Evolutionary conservation across 2,888 invertebrate species (phyloP).

Genomic region (Endotricha flammealis): DNA sequence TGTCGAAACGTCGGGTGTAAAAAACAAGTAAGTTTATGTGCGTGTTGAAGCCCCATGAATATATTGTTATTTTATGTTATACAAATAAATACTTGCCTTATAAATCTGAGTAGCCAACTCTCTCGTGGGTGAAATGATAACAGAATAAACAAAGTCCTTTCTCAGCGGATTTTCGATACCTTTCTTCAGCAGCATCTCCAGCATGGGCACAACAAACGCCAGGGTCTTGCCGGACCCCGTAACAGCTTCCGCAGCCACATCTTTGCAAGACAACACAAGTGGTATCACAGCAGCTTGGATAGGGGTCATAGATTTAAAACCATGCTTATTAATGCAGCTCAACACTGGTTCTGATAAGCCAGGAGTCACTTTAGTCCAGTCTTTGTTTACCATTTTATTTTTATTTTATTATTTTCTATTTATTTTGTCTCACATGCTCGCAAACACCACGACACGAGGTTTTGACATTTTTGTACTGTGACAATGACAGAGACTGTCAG

Average conservation of each 20-base stretch:
- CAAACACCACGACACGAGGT: too few species aligned
- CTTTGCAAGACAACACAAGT: constrained; percentile 91
- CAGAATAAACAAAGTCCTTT: constrained; percentile 88
- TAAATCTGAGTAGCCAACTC: constrained; percentile 95
- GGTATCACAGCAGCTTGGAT: constrained; percentile 93
- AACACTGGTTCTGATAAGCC: constrained; percentile 69
- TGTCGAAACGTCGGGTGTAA: too few species aligned
- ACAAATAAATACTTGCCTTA: constrained; percentile 74
- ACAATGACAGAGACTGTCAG: too few species aligned
- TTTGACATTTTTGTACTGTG: constrained; percentile 3
- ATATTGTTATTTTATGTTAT: too few species aligned
- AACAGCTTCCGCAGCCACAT: constrained; percentile 98
- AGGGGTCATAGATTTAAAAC: constrained; percentile 78
- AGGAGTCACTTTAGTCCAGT: constrained; percentile 60
- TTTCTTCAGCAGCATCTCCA: constrained; percentile 87
- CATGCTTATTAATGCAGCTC: constrained; percentile 69
- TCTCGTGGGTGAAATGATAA: constrained; percentile 96
- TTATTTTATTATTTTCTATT: constrained; percentile 10
- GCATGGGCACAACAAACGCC: constrained; percentile 94
- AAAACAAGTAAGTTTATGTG: too few species aligned
- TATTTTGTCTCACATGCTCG: too few species aligned
- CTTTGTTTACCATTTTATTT: constrained; percentile 58
- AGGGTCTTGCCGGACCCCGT: constrained; percentile 99
- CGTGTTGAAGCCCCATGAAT: too few species aligned
- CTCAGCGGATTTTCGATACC: constrained; percentile 81